Evolutionary conservation across 1,140 invertebrate genomes (phyloP).

Genomic region (Copidosoma floridanum): DNA sequence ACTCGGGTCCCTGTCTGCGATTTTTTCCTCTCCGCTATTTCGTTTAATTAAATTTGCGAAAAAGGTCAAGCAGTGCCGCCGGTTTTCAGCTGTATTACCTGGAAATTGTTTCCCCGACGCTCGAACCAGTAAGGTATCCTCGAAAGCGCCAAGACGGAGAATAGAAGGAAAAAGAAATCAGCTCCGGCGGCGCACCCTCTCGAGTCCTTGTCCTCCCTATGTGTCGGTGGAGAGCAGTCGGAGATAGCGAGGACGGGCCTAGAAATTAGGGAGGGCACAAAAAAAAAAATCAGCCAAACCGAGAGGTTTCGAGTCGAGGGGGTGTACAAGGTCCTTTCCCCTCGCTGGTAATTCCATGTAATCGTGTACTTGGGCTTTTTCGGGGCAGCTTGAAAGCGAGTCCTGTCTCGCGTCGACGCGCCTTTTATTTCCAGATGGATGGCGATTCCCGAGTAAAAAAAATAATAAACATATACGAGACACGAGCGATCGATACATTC

Average conservation of each 20-base stretch:
- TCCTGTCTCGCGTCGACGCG: too few species aligned
- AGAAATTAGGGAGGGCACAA: constrained; percentile 44
- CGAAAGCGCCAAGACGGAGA: neutral
- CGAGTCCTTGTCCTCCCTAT: too few species aligned
- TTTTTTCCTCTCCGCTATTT: neutral
- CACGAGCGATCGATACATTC: too few species aligned
- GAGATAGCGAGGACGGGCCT: neutral
- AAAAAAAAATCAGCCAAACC: constrained; percentile 21
- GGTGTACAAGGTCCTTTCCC: constrained; percentile 7
- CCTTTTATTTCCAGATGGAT: too few species aligned
- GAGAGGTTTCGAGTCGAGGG: constrained; percentile 6
- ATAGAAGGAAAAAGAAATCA: neutral
- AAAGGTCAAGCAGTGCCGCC: neutral
- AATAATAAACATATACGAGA: too few species aligned
- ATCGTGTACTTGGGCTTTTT: too few species aligned
- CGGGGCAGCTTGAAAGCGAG: too few species aligned
- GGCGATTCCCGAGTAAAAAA: too few species aligned
- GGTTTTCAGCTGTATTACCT: too few species aligned
- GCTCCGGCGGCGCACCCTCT: neutral
- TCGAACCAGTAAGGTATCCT: neutral
- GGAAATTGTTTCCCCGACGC: too few species aligned
- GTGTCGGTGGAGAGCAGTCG: neutral
- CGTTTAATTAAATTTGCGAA: neutral
- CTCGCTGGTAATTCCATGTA: constrained; percentile 11
- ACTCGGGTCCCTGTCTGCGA: constrained; percentile 7